Conservation (phyloP, 2,113 vertebrate genomes). For the Polyodon spathula region DNA sequence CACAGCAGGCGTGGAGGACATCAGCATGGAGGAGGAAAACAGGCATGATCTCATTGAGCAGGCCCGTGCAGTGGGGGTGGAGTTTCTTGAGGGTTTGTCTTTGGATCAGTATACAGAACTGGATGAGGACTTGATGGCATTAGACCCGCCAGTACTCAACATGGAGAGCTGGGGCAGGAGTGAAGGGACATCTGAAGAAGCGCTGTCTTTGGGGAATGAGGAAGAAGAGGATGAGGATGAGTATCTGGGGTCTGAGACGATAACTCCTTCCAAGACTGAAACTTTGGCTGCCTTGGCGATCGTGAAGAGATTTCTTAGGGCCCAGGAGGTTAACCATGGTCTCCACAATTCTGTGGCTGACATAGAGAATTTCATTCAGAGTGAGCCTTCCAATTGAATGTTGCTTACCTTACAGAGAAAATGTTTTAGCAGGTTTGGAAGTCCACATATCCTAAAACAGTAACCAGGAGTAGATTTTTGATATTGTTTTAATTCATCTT, state of each 20-base stretch:
- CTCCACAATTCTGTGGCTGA: too few species aligned
- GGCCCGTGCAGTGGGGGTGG: constrained; percentile 37
- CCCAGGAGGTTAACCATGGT: too few species aligned
- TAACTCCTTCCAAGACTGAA: constrained; percentile 42
- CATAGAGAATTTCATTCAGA: too few species aligned
- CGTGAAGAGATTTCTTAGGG: too few species aligned
- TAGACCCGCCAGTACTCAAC: constrained; percentile 12
- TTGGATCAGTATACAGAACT: constrained; percentile 44
- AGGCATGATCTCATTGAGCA: constrained; percentile 33
- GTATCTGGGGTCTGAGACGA: constrained; percentile 24
- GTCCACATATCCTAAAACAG: too few species aligned
- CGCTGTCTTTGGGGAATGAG: constrained; percentile 19
- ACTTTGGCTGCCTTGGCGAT: constrained; percentile 13
- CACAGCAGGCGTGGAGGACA: not conserved
- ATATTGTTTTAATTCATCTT: too few species aligned
- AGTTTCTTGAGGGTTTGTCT: constrained; percentile 46
- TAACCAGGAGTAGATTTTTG: too few species aligned
- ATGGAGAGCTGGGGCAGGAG: too few species aligned
- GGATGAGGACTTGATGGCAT: constrained; percentile 41
- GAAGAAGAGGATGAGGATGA: constrained; percentile 30
- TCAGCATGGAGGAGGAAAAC: not conserved
- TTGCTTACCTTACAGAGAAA: too few species aligned
- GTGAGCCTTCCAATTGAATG: too few species aligned
- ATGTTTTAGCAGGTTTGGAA: too few species aligned
- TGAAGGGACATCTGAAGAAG: constrained; percentile 13